Percentiles rank a stretch among this genome's conserved stretches.
These are phyloP conservation scores for Notothenia rossii DNA, from an alignment of 2,113 vertebrate genomes.

Conservation along the genomic window DNA sequence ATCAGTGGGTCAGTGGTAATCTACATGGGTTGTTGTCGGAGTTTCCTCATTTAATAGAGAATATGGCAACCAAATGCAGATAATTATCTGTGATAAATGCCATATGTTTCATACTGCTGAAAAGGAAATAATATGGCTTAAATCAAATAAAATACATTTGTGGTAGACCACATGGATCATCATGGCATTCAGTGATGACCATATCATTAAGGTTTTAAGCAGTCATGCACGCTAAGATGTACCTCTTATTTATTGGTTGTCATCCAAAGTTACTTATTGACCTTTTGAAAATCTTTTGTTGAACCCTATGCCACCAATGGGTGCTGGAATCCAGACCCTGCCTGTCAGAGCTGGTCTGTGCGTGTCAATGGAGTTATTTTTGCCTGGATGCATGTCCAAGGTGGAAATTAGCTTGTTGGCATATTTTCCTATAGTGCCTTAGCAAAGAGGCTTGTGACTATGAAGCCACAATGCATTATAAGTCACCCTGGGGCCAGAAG, in stretches of 20 bases:
- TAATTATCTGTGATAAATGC: background rate
- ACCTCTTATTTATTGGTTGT: background rate
- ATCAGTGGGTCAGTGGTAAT: constrained; percentile 3
- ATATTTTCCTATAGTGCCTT: constrained; percentile 79
- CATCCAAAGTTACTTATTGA: background rate
- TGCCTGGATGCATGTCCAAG: constrained; percentile 51
- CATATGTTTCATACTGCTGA: background rate
- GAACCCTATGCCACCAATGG: background rate
- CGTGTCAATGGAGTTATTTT: constrained; percentile 62
- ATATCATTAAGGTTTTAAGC: background rate
- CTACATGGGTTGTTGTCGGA: background rate
- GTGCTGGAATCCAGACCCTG: constrained; percentile 49
- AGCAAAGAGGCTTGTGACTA: constrained; percentile 68
- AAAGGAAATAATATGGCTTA: background rate
- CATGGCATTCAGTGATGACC: background rate
- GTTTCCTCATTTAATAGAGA: constrained; percentile 30
- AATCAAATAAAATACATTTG: background rate
- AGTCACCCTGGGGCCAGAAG: constrained; percentile 26
- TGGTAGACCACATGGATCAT: background rate
- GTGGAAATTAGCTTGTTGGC: constrained; percentile 77
- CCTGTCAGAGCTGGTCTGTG: constrained; percentile 41
- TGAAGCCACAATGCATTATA: constrained; percentile 56
- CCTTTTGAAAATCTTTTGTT: background rate
- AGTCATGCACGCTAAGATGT: background rate
- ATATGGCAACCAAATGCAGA: background rate